Percentiles rank a stretch among this genome's conserved stretches.
These are phyloP conservation scores for Eidolon helvum DNA, from an alignment of 2,113 vertebrate genomes.

Conservation along the genomic window DNA sequence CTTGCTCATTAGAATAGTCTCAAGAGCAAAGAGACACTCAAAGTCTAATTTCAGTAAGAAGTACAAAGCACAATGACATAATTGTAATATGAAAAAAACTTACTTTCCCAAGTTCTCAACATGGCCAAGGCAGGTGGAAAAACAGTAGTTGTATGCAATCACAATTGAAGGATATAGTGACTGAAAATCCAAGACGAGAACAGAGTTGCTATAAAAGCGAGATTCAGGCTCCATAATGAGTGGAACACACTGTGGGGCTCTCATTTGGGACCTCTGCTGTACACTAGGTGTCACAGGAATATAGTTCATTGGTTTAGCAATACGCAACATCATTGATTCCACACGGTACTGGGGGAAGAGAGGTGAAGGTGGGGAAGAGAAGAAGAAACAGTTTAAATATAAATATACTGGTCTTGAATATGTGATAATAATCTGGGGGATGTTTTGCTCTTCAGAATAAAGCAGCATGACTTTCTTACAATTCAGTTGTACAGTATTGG, in stretches of 20 bases:
- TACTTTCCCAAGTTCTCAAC: slow-evolving; percentile 97
- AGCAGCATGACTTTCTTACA: not conserved
- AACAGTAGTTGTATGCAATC: slow-evolving; percentile 99
- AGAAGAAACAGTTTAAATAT: slow-evolving; percentile 36
- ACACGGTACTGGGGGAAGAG: slow-evolving; percentile 91
- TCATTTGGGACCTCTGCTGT: slow-evolving; percentile 95
- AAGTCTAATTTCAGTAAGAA: slow-evolving; percentile 10
- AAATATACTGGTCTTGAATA: not conserved
- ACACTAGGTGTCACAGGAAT: slow-evolving; percentile 93
- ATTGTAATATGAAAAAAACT: slow-evolving; percentile 75
- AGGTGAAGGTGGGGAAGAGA: not conserved
- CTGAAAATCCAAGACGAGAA: slow-evolving; percentile 98
- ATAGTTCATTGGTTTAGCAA: slow-evolving; percentile 98
- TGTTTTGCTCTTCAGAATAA: slow-evolving; percentile 18
- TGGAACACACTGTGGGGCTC: slow-evolving; percentile 93
- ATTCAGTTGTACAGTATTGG: not conserved
- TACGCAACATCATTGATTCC: slow-evolving; percentile 98
- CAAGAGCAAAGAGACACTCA: not conserved
- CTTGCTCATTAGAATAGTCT: not conserved
- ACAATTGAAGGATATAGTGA: slow-evolving; percentile 97
- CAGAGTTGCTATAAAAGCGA: slow-evolving; percentile 97
- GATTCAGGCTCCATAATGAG: slow-evolving; percentile 98
- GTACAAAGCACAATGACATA: not conserved
- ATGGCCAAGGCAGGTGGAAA: slow-evolving; percentile 96
- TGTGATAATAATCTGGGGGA: not conserved